phyloP scores from a whole-genome alignment of 2,797 vertebrate genomes.

The Sebastes oblongus region DNA sequence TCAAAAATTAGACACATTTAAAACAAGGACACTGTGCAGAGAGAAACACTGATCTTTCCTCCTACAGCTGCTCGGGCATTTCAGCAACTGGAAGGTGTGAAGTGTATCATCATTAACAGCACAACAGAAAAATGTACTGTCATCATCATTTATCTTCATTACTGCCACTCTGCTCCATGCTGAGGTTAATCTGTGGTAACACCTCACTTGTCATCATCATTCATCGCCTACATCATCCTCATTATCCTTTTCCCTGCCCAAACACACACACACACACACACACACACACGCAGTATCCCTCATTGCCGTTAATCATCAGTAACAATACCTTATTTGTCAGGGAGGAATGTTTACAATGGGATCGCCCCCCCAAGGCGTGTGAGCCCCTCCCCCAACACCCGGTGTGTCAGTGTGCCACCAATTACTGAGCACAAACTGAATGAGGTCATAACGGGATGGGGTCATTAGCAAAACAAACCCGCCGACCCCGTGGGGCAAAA shows the following conservation, averaged over 20 bases:
- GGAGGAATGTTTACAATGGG: slow-evolving; percentile 73
- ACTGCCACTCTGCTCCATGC: not conserved
- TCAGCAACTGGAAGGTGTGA: not conserved
- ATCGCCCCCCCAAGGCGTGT: slow-evolving; percentile 15
- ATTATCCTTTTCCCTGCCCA: slow-evolving; percentile 26
- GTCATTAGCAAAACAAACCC: slow-evolving; percentile 80
- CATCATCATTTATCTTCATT: not conserved
- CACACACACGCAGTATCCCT: slow-evolving; percentile 4
- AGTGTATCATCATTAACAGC: not conserved
- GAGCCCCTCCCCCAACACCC: slow-evolving; percentile 64
- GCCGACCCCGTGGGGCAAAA: slow-evolving; percentile 51
- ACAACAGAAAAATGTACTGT: not conserved
- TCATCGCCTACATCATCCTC: slow-evolving; percentile 41
- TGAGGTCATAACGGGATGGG: slow-evolving; percentile 78
- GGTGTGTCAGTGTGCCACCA: slow-evolving; percentile 74
- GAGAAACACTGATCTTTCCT: not conserved
- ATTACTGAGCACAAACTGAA: slow-evolving; percentile 73
- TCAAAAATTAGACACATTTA: not conserved
- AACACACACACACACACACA: slow-evolving; percentile 1
- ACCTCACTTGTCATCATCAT: slow-evolving; percentile 5
- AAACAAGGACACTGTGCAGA: not conserved
- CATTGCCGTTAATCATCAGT: slow-evolving; percentile 69
- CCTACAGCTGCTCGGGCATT: not conserved
- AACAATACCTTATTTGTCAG: slow-evolving; percentile 79
- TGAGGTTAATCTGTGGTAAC: slow-evolving; percentile 16